Conservation (phyloP, 2,113 vertebrate genomes). For the Microtus oregoni region DNA sequence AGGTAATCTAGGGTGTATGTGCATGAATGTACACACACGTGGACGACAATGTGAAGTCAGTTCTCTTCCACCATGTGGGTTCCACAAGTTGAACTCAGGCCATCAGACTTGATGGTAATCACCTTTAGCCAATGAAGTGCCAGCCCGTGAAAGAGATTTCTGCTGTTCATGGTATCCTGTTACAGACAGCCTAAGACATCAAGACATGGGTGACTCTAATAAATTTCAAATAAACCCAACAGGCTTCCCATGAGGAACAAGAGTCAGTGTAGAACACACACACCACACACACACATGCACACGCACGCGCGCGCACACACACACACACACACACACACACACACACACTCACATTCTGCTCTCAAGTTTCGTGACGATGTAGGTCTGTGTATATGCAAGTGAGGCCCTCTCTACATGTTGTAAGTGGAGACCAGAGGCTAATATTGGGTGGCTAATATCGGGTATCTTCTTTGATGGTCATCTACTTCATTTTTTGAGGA, state of each 20-base stretch:
- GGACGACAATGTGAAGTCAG: no score
- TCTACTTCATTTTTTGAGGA: not conserved
- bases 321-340: not conserved
- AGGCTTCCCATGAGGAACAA: not conserved
- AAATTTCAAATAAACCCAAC: not conserved
- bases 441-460: not conserved
- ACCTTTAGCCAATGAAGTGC: not conserved
- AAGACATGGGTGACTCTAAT: not conserved
- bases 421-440: no score
- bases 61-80: not conserved
- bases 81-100: not conserved
- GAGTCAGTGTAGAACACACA: not conserved
- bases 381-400: not conserved
- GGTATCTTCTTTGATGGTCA: no score
- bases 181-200: no score
- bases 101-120: not conserved
- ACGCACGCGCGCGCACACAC: no score
- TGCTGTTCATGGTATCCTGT: not conserved
- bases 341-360: not conserved
- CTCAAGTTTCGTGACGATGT: not conserved
- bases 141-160: not conserved
- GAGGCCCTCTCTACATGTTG: not conserved
- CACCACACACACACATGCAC: not conserved
- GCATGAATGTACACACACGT: no score
- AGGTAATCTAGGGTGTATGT: not conserved